A percentile compares a stretch with the other conserved stretches of the same genome.
phyloP scores from a whole-genome alignment of 2,888 invertebrate genomes.

The Lithophane semibrunnea region DNA sequence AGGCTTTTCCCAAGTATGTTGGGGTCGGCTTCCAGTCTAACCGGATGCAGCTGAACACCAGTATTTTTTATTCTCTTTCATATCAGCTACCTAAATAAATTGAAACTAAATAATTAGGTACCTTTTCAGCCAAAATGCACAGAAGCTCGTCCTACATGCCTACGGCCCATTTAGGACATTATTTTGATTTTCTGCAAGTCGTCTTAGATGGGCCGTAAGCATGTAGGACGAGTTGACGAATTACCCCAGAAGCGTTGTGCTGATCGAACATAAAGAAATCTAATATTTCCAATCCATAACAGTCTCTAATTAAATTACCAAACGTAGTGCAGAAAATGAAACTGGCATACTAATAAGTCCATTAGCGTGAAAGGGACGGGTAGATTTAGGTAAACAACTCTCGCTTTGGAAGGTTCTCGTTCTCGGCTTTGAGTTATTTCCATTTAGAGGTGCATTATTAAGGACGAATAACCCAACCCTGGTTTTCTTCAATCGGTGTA shows the following conservation, averaged over 20 bases:
- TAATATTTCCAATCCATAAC: conserved; percentile 5
- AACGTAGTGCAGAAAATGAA: conserved; percentile 30
- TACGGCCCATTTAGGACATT: no score
- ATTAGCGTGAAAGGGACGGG: conserved; percentile 27
- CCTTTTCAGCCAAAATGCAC: not conserved
- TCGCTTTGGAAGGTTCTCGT: conserved; percentile 10
- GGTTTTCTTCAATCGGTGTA: not conserved
- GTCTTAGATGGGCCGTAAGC: no score
- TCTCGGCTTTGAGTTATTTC: conserved; percentile 18
- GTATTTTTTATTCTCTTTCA: not conserved
- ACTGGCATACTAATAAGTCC: conserved; percentile 30
- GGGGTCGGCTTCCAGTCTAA: no score
- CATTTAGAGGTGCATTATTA: conserved; percentile 19
- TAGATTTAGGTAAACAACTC: conserved; percentile 33
- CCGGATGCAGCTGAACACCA: no score
- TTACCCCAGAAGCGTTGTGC: not conserved
- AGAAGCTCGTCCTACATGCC: not conserved
- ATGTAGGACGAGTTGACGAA: no score
- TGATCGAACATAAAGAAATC: not conserved
- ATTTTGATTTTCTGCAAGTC: no score
- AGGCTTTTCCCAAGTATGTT: no score
- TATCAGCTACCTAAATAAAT: not conserved
- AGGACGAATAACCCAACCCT: conserved; percentile 12
- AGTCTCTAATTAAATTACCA: conserved; percentile 10
- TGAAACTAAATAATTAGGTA: not conserved